Percentiles rank a stretch among this genome's conserved stretches.
Conservation (phyloP, 2,113 vertebrate species). For the Brachyhypopomus occidentalis region DNA sequence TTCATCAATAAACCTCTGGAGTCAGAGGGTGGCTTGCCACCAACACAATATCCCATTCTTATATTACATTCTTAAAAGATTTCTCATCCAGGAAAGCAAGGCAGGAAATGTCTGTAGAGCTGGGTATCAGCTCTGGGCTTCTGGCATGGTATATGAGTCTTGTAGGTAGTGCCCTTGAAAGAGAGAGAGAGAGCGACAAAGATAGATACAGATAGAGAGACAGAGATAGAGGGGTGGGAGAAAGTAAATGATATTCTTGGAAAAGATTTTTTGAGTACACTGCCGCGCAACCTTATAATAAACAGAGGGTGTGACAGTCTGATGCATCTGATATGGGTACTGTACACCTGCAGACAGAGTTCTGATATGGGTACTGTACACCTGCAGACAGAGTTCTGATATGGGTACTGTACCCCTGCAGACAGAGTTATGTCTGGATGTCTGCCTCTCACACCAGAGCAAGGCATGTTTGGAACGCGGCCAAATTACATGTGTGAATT, state of each 20-base stretch:
- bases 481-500: too few species aligned
- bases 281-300: slow-evolving; percentile 8
- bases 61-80: neutral
- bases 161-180: neutral
- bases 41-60: neutral
- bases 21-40: neutral
- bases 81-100: neutral
- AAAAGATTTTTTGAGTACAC: slow-evolving; percentile 28
- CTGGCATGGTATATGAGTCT: neutral
- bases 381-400: too few species aligned
- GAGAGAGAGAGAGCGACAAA: neutral
- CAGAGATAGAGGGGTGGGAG: neutral
- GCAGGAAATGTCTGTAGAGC: neutral
- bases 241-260: slow-evolving; percentile 2
- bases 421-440: too few species aligned
- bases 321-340: slow-evolving; percentile 12
- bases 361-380: too few species aligned
- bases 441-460: too few species aligned
- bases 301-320: slow-evolving; percentile 15
- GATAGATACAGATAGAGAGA: neutral
- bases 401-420: too few species aligned
- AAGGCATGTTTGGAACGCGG: too few species aligned
- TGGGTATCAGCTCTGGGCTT: neutral
- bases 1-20: slow-evolving; percentile 2
- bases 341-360: neutral